These are phyloP conservation scores for Synchiropus splendidus DNA, from an alignment of 2,113 vertebrate species.

Conservation along the genomic window DNA sequence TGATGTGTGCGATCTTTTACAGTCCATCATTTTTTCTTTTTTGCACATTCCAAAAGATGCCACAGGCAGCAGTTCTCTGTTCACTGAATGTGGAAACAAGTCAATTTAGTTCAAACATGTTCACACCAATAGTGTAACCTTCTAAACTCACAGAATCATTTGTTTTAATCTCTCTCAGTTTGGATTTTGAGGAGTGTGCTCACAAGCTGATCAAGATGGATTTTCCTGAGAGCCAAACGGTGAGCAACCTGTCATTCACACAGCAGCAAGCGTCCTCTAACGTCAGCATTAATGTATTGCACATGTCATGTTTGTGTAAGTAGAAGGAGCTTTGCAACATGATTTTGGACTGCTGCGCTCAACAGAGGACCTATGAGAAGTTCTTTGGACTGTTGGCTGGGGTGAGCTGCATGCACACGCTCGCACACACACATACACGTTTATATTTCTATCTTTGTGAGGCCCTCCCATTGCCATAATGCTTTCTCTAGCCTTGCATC, in stretches of 20 bases:
- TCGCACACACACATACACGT: constrained; percentile 5
- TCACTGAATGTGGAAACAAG: no score
- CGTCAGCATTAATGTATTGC: not conserved
- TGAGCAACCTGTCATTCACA: constrained; percentile 48
- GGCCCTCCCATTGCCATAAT: no score
- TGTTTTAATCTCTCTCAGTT: constrained; percentile 62
- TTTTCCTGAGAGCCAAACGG: constrained; percentile 92
- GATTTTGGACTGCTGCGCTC: constrained; percentile 98
- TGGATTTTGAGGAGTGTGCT: constrained; percentile 98
- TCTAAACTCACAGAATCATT: no score
- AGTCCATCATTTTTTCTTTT: no score
- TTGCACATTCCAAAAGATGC: no score
- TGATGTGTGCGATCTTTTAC: no score
- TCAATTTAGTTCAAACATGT: no score
- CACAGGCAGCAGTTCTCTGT: no score
- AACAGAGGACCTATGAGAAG: constrained; percentile 97
- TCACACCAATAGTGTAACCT: no score
- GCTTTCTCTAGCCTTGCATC: no score
- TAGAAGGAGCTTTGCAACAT: constrained; percentile 99
- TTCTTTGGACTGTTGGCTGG: constrained; percentile 96
- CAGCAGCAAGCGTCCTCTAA: not conserved
- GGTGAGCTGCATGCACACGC: constrained; percentile 66
- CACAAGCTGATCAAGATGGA: constrained; percentile 97
- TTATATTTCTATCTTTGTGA: no score
- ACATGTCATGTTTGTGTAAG: constrained; percentile 13